Evolutionary conservation across 2,797 vertebrate species (phyloP).

Genomic region (Phalloptychus januarius): DNA sequence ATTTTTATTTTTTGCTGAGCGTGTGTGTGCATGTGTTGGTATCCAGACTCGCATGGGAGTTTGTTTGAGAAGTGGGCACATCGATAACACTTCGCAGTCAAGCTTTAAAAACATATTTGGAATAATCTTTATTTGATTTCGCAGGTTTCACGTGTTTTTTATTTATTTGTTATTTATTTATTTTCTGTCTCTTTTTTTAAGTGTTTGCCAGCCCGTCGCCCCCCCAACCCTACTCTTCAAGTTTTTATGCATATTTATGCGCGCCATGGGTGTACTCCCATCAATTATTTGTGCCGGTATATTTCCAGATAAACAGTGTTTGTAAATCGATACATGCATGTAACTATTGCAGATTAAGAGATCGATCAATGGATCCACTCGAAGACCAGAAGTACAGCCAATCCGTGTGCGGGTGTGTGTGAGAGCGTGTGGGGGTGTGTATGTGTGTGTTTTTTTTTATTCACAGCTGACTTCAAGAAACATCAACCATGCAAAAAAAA

Average conservation of each 20-base stretch:
- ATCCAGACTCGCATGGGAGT: conserved; percentile 62
- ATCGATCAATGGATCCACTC: conserved; percentile 73
- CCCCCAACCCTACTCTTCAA: background rate
- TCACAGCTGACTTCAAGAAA: conserved; percentile 12
- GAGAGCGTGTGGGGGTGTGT: background rate
- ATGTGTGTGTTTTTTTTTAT: background rate
- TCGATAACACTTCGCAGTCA: conserved; percentile 59
- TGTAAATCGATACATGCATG: conserved; percentile 80
- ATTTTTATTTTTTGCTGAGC: background rate
- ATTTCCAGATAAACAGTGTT: conserved; percentile 82
- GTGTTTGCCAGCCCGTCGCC: conserved; percentile 55
- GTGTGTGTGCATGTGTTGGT: conserved; percentile 28
- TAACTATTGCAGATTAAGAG: conserved; percentile 82
- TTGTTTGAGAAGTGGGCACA: conserved; percentile 63
- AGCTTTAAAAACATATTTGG: conserved; percentile 56
- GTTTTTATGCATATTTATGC: conserved; percentile 76
- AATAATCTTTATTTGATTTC: conserved; percentile 69
- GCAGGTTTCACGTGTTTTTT: conserved; percentile 37
- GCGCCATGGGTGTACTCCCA: conserved; percentile 70
- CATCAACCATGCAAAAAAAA: background rate
- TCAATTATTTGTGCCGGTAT: conserved; percentile 78
- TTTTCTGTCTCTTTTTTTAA: conserved; percentile 32
- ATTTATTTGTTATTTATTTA: conserved; percentile 9
- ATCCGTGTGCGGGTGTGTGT: conserved; percentile 9
- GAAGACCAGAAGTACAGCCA: conserved; percentile 57